Percentiles rank a stretch among this genome's conserved stretches.
phyloP scores from a whole-genome alignment of 2,888 invertebrate genomes.

The Abscondita cerata region DNA sequence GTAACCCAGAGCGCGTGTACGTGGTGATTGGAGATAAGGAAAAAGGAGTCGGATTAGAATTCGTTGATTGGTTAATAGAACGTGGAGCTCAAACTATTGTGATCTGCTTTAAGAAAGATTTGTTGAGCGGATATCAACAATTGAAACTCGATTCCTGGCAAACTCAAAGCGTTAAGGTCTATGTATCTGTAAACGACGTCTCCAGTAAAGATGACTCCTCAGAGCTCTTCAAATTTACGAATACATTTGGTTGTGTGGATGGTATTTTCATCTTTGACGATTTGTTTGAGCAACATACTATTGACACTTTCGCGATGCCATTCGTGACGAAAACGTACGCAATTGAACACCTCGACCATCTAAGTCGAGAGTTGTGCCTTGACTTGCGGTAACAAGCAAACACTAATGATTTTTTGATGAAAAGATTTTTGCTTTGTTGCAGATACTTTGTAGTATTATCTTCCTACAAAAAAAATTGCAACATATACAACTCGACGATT shows the following conservation, averaged over 20 bases:
- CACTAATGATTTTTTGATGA: too few relatives aligned
- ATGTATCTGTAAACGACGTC: constrained; percentile 75
- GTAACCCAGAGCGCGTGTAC: constrained; percentile 62
- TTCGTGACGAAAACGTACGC: constrained; percentile 81
- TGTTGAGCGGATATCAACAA: constrained; percentile 83
- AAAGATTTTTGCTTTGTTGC: constrained; percentile 11
- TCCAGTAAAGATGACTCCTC: constrained; percentile 74
- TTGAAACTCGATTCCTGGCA: constrained; percentile 64
- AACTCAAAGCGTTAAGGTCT: constrained; percentile 65
- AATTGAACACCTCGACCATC: constrained; percentile 76
- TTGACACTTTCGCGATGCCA: constrained; percentile 71
- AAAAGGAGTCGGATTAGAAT: constrained; percentile 90
- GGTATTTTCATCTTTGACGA: constrained; percentile 85
- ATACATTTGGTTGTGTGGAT: constrained; percentile 72
- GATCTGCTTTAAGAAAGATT: constrained; percentile 80
- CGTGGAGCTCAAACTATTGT: constrained; percentile 82
- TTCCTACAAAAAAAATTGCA: constrained; percentile 94
- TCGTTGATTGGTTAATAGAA: constrained; percentile 84
- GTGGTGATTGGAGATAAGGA: constrained; percentile 83
- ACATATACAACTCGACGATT: constrained; percentile 89
- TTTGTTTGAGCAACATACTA: constrained; percentile 78
- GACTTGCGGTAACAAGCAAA: constrained; percentile 55
- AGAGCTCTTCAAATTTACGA: constrained; percentile 70
- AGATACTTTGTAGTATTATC: constrained; percentile 90
- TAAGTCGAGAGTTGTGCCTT: constrained; percentile 66